Conservation (phyloP, 2,888 invertebrate species). For the Elegia similella region DNA sequence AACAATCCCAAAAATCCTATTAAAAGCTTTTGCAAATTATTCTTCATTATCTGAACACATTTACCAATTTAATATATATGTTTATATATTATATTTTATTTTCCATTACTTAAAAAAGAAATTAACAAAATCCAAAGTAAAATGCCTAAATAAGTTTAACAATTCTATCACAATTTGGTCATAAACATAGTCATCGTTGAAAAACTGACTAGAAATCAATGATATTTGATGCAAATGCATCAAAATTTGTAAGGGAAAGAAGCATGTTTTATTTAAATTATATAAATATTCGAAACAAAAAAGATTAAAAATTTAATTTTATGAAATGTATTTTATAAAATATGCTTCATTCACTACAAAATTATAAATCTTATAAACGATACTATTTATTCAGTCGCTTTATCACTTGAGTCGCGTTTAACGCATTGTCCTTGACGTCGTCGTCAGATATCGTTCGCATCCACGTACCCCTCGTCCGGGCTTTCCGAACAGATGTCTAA, state of each 20-base stretch:
- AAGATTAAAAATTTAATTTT: neutral
- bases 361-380: constrained; percentile 49
- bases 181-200: neutral
- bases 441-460: constrained; percentile 88
- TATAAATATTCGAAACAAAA: neutral
- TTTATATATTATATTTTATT: too few relatives aligned
- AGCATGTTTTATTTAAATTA: neutral
- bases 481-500: constrained; percentile 86
- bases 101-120: too few relatives aligned
- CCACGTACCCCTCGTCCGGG: constrained; percentile 94
- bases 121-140: neutral
- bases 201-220: neutral
- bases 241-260: neutral
- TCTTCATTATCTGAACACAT: too few relatives aligned
- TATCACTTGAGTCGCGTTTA: constrained; percentile 72
- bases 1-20: too few relatives aligned
- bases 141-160: neutral
- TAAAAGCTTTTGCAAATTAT: too few relatives aligned
- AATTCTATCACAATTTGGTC: constrained; percentile 6
- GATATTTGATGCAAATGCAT: neutral
- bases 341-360: constrained; percentile 32
- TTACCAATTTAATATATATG: too few relatives aligned
- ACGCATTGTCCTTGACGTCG: constrained; percentile 48
- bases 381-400: constrained; percentile 77
- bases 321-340: neutral